A percentile compares a stretch with the other conserved stretches of the same genome.
These are phyloP conservation scores for Coreius guichenoti DNA, from an alignment of 2,797 vertebrate species.

Conservation along the genomic window DNA sequence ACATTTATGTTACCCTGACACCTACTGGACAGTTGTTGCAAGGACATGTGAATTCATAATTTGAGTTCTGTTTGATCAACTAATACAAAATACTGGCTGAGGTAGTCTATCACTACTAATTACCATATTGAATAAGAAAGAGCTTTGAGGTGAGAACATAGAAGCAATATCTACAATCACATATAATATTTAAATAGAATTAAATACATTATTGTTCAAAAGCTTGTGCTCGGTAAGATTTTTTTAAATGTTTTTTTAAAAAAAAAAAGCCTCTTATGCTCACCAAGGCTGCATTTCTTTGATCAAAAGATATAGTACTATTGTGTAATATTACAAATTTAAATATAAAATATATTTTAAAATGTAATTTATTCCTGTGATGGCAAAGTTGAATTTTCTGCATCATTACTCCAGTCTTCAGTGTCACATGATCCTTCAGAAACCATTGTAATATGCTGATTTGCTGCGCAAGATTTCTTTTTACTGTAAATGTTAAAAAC, in stretches of 20 bases:
- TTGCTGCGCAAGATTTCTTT: background rate
- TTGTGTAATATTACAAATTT: background rate
- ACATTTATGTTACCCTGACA: conserved; percentile 65
- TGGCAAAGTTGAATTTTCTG: background rate
- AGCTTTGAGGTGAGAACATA: background rate
- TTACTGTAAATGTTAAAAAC: background rate
- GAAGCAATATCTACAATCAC: background rate
- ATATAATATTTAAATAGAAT: background rate
- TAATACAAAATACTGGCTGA: background rate
- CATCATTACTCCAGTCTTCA: background rate
- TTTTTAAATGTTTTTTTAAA: background rate
- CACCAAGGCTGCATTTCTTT: background rate
- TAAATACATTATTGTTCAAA: background rate
- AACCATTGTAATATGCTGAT: background rate
- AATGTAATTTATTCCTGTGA: background rate
- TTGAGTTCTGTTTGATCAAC: background rate
- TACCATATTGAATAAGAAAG: background rate
- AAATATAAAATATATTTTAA: no score
- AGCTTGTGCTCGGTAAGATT: background rate
- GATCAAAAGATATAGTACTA: background rate
- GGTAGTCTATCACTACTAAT: background rate
- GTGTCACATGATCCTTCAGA: background rate
- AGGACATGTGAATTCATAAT: conserved; percentile 31
- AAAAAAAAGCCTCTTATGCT: background rate
- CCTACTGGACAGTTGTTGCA: conserved; percentile 65